A percentile compares a stretch with the other conserved stretches of the same genome.
Evolutionary conservation across 1,140 invertebrate species (phyloP).

Genomic region (Palaemon carinicauda): DNA sequence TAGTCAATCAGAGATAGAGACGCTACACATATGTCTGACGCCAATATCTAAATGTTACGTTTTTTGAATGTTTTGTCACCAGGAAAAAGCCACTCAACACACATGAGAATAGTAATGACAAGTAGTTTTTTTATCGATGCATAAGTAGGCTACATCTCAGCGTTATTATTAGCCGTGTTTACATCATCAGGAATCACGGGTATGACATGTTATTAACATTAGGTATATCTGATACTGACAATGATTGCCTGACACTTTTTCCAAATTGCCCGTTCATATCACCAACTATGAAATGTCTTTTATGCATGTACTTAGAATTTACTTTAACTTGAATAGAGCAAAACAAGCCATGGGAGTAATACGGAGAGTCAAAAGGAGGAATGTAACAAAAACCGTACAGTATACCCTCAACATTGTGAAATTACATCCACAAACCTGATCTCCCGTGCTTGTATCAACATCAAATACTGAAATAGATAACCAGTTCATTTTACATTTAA

Average conservation of each 20-base stretch:
- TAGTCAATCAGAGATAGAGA: neutral
- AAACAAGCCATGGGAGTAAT: neutral
- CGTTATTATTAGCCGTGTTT: no score
- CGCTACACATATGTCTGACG: neutral
- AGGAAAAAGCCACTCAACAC: neutral
- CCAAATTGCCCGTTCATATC: no score
- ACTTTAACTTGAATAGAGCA: neutral
- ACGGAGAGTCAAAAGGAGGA: neutral
- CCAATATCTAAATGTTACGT: neutral
- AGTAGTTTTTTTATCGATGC: no score
- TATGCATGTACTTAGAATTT: neutral
- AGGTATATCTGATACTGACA: neutral
- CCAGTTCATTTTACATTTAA: no score
- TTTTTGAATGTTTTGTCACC: neutral
- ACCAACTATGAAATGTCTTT: neutral
- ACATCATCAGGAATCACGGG: no score
- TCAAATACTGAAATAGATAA: neutral
- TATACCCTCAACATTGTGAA: neutral
- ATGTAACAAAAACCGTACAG: neutral
- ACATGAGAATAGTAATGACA: no score
- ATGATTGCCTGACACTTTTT: neutral
- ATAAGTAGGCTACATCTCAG: no score
- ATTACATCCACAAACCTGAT: neutral
- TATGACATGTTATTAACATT: no score
- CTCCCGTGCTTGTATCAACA: neutral